These are phyloP conservation scores for Hypena proboscidalis DNA, from an alignment of 2,888 invertebrate genomes.

Conservation along the genomic window DNA sequence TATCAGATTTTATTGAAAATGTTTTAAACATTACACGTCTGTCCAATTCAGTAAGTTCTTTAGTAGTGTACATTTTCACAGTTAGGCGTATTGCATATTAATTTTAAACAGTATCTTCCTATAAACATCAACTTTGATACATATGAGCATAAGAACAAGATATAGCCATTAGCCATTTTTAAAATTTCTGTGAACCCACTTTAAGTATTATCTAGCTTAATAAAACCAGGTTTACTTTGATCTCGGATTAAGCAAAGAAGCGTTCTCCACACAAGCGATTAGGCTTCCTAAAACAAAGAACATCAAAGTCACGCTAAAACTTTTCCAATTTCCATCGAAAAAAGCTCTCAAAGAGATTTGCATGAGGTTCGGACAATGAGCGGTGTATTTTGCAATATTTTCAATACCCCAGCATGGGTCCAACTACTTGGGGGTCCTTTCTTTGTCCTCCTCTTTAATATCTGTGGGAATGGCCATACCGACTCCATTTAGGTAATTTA, in stretches of 20 bases:
- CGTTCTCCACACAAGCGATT: conserved; percentile 41
- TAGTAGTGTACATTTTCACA: too few species aligned
- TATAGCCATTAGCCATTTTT: too few species aligned
- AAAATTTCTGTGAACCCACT: too few species aligned
- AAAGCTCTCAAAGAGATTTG: conserved; percentile 79
- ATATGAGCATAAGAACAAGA: too few species aligned
- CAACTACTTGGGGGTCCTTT: conserved; percentile 69
- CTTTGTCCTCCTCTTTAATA: conserved; percentile 81
- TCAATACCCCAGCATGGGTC: conserved; percentile 81
- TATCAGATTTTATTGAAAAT: too few species aligned
- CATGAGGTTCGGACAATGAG: conserved; percentile 70
- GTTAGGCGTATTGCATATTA: too few species aligned
- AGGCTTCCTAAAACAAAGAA: conserved; percentile 61
- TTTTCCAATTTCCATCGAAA: conserved; percentile 81
- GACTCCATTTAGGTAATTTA: conserved; percentile 83
- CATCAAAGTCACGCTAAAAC: conserved; percentile 74
- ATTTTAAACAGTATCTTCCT: too few species aligned
- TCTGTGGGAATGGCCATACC: conserved; percentile 85
- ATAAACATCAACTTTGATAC: too few species aligned
- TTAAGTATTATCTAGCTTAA: too few species aligned
- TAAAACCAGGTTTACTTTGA: too few species aligned
- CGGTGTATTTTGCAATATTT: conserved; percentile 76
- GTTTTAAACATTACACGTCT: too few species aligned
- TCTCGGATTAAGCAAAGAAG: background rate
- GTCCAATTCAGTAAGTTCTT: too few species aligned